A percentile compares a stretch with the other conserved stretches of the same genome.
These are phyloP conservation scores for Passer domesticus DNA, from an alignment of 2,113 vertebrate species.

Conservation along the genomic window DNA sequence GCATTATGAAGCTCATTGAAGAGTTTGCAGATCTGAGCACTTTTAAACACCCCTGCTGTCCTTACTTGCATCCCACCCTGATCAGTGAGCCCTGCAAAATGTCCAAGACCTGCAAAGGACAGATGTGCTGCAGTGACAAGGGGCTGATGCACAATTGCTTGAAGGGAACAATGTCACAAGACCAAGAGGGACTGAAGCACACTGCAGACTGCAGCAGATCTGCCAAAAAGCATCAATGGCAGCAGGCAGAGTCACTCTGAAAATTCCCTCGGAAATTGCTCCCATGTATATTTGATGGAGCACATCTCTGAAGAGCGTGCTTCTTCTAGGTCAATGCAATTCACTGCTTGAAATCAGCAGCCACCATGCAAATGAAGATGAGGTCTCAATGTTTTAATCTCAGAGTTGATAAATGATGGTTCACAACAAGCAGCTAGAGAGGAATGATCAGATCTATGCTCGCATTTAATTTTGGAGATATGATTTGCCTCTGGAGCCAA, in stretches of 20 bases:
- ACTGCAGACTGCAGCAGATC: background rate
- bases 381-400: background rate
- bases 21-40: background rate
- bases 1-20: background rate
- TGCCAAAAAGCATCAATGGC: background rate
- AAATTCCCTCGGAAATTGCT: conserved; percentile 1
- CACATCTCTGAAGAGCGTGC: background rate
- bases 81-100: too few relatives aligned
- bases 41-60: background rate
- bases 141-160: background rate
- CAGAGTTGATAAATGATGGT: background rate
- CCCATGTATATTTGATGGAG: conserved; percentile 14
- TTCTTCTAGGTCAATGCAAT: conserved; percentile 8
- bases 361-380: background rate
- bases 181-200: background rate
- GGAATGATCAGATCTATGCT: background rate
- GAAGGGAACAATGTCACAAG: background rate
- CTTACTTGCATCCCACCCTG: background rate
- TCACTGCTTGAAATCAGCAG: background rate
- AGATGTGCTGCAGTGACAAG: background rate
- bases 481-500: conserved; percentile 55
- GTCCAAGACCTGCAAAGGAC: background rate
- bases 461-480: conserved; percentile 40
- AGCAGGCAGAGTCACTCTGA: background rate
- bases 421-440: background rate